Conservation (phyloP, 2,113 vertebrate genomes). For the Melozone crissalis region DNA sequence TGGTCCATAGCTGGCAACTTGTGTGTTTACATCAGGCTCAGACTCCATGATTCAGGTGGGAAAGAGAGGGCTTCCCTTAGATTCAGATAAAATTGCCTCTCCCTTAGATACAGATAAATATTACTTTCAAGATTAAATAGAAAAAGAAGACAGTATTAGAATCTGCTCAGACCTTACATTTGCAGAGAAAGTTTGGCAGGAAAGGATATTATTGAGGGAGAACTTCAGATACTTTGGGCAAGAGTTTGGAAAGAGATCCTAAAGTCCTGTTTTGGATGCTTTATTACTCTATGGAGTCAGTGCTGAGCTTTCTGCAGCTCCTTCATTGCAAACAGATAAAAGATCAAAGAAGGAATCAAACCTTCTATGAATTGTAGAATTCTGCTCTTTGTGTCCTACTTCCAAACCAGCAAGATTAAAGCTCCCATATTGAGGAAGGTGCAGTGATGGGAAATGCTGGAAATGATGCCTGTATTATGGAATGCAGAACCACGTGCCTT, state of each 20-base stretch:
- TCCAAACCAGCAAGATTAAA: background rate
- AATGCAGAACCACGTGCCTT: background rate
- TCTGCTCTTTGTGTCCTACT: background rate
- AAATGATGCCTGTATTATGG: background rate
- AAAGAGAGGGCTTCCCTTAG: background rate
- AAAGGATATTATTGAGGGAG: background rate
- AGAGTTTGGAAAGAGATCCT: background rate
- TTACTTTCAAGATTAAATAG: background rate
- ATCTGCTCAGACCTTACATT: background rate
- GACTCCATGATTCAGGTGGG: background rate
- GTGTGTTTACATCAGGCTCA: background rate
- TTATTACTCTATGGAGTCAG: background rate
- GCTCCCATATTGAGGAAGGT: background rate
- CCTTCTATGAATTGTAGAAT: background rate
- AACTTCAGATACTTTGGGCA: background rate
- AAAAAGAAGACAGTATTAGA: background rate
- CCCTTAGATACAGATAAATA: background rate
- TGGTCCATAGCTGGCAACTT: background rate
- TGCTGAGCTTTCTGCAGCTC: background rate
- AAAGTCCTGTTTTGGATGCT: background rate
- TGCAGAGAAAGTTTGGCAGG: background rate
- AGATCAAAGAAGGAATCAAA: background rate
- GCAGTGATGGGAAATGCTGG: background rate
- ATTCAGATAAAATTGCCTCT: background rate
- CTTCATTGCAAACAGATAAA: background rate